Conservation (phyloP, 2,797 vertebrate genomes). For the Coluber constrictor region DNA sequence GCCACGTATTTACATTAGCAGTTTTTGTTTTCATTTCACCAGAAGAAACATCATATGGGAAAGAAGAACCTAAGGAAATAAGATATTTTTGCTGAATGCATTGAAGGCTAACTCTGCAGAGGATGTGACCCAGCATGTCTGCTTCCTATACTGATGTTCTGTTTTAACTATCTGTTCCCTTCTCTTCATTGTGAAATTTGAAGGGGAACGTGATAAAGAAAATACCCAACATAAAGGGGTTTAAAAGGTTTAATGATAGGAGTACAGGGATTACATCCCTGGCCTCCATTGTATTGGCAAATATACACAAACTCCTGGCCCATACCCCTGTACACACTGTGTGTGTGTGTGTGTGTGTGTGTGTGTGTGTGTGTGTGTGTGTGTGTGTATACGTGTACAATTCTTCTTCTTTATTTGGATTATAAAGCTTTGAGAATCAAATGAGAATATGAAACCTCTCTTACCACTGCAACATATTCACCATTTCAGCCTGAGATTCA, state of each 20-base stretch:
- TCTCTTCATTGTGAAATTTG: background rate
- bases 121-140: background rate
- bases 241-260: background rate
- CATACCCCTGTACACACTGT: background rate
- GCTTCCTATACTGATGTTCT: background rate
- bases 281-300: background rate
- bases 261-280: background rate
- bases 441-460: background rate
- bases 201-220: background rate
- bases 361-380: background rate
- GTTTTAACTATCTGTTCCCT: background rate
- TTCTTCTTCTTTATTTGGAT: background rate
- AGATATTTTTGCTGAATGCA: background rate
- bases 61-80: background rate
- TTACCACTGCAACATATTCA: background rate
- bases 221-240: background rate
- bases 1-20: slow-evolving; percentile 22
- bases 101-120: background rate
- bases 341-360: background rate
- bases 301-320: background rate
- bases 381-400: background rate
- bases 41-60: background rate
- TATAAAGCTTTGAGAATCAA: background rate
- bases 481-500: background rate
- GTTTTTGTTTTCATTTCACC: background rate